Percentiles rank a stretch among this genome's conserved stretches.
phyloP scores from a whole-genome alignment of 2,797 vertebrate species.

The Pempheris klunzingeri region DNA sequence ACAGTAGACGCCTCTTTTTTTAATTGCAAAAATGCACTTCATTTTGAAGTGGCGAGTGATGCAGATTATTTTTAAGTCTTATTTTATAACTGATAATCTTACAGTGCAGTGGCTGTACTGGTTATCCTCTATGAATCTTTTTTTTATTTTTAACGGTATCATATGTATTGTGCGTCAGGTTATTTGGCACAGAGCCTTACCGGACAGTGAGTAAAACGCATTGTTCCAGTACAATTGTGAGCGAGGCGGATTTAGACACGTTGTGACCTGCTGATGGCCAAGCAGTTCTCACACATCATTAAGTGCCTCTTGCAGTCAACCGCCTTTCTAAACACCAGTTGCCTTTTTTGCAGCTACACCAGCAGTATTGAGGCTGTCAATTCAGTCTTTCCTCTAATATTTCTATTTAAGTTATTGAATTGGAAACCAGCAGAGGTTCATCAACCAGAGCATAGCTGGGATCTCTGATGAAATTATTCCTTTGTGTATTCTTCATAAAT shows the following conservation, averaged over 20 bases:
- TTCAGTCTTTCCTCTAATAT: conserved; percentile 19
- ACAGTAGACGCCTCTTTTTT: conserved; percentile 33
- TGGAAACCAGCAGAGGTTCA: conserved; percentile 13
- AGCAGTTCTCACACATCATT: background rate
- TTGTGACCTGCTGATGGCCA: conserved; percentile 19
- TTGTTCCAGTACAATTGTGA: background rate
- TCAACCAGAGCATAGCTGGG: conserved; percentile 5
- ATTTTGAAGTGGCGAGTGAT: conserved; percentile 48
- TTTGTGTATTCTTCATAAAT: conserved; percentile 26
- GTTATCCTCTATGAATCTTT: conserved; percentile 26
- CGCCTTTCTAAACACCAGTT: background rate
- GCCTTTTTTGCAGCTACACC: conserved; percentile 21
- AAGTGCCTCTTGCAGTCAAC: conserved; percentile 18
- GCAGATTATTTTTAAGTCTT: conserved; percentile 59
- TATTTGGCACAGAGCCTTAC: conserved; percentile 18
- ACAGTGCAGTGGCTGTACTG: conserved; percentile 24
- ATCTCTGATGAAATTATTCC: conserved; percentile 36
- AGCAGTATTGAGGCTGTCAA: conserved; percentile 52
- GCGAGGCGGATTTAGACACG: background rate
- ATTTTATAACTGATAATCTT: conserved; percentile 53
- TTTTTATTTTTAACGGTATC: conserved; percentile 39
- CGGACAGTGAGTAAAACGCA: conserved; percentile 2
- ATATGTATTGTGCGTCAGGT: conserved; percentile 25
- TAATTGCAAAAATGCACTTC: conserved; percentile 65
- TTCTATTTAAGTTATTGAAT: conserved; percentile 41